Evolutionary conservation across 2,113 vertebrate genomes (phyloP), one percentile per base, ranked within the genome.

Genomic region (Tyrannus savana): DNA sequence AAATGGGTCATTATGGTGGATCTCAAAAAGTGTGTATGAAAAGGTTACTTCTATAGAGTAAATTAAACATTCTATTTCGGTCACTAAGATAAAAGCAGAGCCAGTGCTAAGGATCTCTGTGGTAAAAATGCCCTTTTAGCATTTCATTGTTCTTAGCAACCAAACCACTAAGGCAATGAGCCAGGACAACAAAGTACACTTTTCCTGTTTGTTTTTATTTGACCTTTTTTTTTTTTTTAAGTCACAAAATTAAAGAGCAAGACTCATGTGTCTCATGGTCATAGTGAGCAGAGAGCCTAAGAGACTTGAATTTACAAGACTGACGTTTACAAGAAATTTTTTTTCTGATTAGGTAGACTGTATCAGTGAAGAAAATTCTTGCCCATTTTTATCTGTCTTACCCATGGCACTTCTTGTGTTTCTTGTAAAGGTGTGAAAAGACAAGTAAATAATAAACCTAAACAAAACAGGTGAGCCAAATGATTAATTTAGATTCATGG

Each of bases 91-190:
- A 79, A 94, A 93, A 64, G n/a, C 63, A 77, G 66, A 82, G 18
- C 18, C 37, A 41, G 28, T 19, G 39, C 52, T 79, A 56, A 82
- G 49, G 67, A 91, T 50, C 49, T 79, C 27, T 83, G 55, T 83
- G 84, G 62, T 94, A 73, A 47, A 87, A 90, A 66, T 91, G 74
- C n/a, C 66, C 58, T 89, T 91, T 76, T 73, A 49, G 12, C 53
- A 66, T 87, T 81, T 91, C 46, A 66, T 87, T 91, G 49, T 93
- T 92, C 58, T 89, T 93, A 83, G 74, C 81, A 97, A 94, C 81
- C 46, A 87, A 91, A 89, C 71, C 91, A 88, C 88, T 59, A 64
- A 60, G 72, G 72, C 59, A 82, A 15, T 25, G 42, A 87, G 28
- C 78, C 84, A 89, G 58, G 50, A 85, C 66, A 95, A 85, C 71